Conservation (phyloP, 2,797 vertebrate genomes). For the Myotis daubentonii region DNA sequence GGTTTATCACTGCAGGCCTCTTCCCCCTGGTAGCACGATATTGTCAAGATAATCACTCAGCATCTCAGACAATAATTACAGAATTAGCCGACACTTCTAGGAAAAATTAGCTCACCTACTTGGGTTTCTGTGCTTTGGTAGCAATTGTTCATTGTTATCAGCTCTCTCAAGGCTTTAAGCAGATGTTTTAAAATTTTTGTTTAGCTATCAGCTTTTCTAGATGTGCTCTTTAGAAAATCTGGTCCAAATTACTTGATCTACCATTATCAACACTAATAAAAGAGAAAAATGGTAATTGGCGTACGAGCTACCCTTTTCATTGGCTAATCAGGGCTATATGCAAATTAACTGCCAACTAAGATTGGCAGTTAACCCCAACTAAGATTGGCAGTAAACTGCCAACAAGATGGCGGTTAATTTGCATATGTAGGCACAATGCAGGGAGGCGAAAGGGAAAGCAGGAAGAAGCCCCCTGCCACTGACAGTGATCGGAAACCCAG, state of each 20-base stretch:
- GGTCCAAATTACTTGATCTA: constrained; percentile 10
- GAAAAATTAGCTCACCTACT: background rate
- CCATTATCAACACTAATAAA: too few species aligned
- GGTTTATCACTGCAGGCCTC: background rate
- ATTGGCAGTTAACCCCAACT: too few species aligned
- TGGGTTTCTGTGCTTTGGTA: background rate
- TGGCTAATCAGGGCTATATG: too few species aligned
- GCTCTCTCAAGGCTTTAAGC: background rate
- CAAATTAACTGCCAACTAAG: too few species aligned
- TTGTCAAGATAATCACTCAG: background rate
- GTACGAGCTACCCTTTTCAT: too few species aligned
- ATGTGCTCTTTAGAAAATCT: background rate
- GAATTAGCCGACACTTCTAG: background rate
- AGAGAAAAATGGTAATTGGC: too few species aligned
- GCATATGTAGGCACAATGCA: too few species aligned
- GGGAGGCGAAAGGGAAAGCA: too few species aligned
- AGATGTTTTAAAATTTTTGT: background rate
- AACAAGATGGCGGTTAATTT: too few species aligned
- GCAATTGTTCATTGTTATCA: background rate
- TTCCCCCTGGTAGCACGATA: background rate
- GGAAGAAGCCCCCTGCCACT: too few species aligned
- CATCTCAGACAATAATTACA: background rate
- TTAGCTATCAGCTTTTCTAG: background rate
- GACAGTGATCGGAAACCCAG: too few species aligned
- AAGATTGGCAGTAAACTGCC: too few species aligned